Evolutionary conservation across 2,797 vertebrate species (phyloP).

Genomic region (Sebastes minor): DNA sequence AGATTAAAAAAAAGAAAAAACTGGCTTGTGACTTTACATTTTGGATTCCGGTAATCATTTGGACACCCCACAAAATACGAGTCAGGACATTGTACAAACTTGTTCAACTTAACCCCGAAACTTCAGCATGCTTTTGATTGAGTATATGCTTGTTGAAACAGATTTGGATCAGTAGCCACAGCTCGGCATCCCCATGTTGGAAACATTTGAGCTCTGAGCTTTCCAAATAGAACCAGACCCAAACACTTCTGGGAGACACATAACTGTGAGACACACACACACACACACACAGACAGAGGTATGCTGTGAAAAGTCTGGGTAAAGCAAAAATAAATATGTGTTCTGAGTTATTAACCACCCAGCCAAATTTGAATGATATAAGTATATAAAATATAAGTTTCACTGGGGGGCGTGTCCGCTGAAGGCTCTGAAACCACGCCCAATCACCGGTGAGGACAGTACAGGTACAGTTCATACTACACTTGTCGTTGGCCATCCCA

Average conservation of each 20-base stretch:
- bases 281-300: neutral
- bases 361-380: neutral
- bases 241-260: conserved; percentile 53
- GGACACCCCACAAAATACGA: conserved; percentile 20
- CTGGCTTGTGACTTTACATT: conserved; percentile 26
- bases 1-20: neutral
- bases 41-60: conserved; percentile 61
- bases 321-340: neutral
- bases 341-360: neutral
- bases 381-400: neutral
- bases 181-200: conserved; percentile 45
- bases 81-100: conserved; percentile 36
- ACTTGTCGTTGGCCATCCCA: too few species aligned
- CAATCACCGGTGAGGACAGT: too few species aligned
- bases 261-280: conserved; percentile 39
- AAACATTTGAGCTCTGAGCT: conserved; percentile 50
- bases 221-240: conserved; percentile 54
- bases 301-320: neutral
- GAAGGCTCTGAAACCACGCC: too few species aligned
- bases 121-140: conserved; percentile 50
- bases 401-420: too few species aligned
- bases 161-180: conserved; percentile 60
- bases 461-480: too few species aligned
- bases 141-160: conserved; percentile 62
- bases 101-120: conserved; percentile 40